Evolutionary conservation across 2,797 vertebrate species (phyloP).

Genomic region (Pseudocheirus occidentalis): DNA sequence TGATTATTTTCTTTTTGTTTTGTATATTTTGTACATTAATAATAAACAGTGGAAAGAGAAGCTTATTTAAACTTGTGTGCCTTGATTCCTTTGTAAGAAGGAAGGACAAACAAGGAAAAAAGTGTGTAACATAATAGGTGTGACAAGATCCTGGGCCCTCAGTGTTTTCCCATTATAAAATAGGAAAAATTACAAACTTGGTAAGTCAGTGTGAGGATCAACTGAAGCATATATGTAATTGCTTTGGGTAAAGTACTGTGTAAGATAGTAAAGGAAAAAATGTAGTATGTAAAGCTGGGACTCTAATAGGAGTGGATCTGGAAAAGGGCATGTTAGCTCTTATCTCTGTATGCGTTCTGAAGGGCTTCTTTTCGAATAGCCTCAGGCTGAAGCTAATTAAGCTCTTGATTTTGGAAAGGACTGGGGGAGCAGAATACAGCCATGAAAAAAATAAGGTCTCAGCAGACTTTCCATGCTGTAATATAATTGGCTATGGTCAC

Average conservation of each 20-base stretch:
- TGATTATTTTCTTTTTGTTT: slow-evolving; percentile 81
- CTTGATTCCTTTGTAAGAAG: slow-evolving; percentile 9
- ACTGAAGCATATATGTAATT: neutral
- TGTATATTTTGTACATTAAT: slow-evolving; percentile 88
- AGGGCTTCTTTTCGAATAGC: neutral
- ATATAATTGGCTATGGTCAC: neutral
- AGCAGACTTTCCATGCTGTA: neutral
- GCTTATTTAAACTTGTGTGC: slow-evolving; percentile 78
- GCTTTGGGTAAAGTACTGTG: neutral
- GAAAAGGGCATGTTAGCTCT: neutral
- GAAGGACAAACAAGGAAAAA: neutral
- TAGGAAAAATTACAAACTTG: neutral
- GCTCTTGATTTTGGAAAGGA: neutral
- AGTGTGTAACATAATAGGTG: neutral
- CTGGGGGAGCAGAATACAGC: neutral
- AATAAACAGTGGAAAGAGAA: slow-evolving; percentile 85
- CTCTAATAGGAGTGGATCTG: neutral
- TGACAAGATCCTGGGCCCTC: neutral
- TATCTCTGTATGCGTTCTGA: neutral
- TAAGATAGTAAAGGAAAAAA: neutral
- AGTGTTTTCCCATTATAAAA: neutral
- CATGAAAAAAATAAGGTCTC: neutral
- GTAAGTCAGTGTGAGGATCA: neutral
- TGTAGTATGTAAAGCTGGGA: neutral
- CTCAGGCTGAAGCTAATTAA: neutral